A percentile compares a stretch with the other conserved stretches of the same genome.
phyloP scores from a whole-genome alignment of 1,140 invertebrate genomes.

The Drosophila persimilis region DNA sequence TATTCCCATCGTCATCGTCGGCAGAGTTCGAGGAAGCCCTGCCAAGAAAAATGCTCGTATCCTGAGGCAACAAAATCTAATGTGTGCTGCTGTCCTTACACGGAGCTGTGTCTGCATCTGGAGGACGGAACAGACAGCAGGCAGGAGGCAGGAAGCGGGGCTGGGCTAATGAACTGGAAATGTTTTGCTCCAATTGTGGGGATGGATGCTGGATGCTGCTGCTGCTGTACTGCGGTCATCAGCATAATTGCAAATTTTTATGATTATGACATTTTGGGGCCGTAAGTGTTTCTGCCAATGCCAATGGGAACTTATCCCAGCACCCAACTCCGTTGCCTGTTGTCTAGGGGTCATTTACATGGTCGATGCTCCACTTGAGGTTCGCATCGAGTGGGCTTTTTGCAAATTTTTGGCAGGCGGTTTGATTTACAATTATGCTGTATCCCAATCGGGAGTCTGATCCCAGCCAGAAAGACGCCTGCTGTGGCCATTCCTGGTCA shows the following conservation, averaged over 20 bases:
- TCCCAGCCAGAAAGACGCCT: slow-evolving; percentile 44
- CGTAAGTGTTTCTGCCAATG: slow-evolving; percentile 47
- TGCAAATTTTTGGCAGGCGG: slow-evolving; percentile 12
- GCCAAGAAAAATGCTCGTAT: slow-evolving; percentile 38
- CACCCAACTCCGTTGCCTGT: not conserved
- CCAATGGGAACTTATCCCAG: slow-evolving; percentile 32
- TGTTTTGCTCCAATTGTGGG: slow-evolving; percentile 46
- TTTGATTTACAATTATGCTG: slow-evolving; percentile 64
- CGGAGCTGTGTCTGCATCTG: not conserved
- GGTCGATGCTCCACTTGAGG: slow-evolving; percentile 33
- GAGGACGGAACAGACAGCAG: not conserved
- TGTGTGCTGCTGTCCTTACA: slow-evolving; percentile 14
- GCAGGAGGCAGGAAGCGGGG: slow-evolving; percentile 10
- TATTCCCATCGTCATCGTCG: slow-evolving; percentile 22
- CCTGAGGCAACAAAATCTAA: slow-evolving; percentile 26
- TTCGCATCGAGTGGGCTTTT: slow-evolving; percentile 2
- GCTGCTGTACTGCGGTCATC: slow-evolving; percentile 31
- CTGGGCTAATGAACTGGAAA: slow-evolving; percentile 63
- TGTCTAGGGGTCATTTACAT: slow-evolving; percentile 21
- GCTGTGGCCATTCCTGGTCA: slow-evolving; percentile 7
- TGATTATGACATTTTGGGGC: slow-evolving; percentile 63
- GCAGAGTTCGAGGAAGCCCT: slow-evolving; percentile 14
- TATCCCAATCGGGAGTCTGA: slow-evolving; percentile 4
- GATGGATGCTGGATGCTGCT: not conserved
- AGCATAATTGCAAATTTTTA: slow-evolving; percentile 66